These are phyloP conservation scores for Latheticus oryzae DNA, from an alignment of 2,888 invertebrate species.

Conservation along the genomic window DNA sequence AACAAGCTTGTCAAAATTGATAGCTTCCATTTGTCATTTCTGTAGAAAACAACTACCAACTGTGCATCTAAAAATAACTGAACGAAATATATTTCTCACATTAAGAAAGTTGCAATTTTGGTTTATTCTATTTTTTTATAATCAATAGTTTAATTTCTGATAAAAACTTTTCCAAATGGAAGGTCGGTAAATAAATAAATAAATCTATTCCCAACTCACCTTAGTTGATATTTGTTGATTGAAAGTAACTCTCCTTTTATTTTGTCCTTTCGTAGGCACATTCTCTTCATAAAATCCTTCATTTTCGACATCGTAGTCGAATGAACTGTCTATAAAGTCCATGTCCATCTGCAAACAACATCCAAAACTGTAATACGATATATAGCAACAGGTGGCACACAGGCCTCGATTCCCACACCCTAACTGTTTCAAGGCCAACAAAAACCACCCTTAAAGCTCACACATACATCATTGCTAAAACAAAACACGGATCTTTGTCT, in stretches of 20 bases:
- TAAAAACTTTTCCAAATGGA: neutral
- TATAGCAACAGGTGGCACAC: constrained; percentile 40
- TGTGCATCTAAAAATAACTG: no score
- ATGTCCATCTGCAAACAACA: constrained; percentile 72
- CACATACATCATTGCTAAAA: constrained; percentile 7
- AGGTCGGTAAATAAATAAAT: constrained; percentile 5
- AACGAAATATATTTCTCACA: no score
- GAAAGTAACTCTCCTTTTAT: constrained; percentile 61
- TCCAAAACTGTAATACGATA: constrained; percentile 32
- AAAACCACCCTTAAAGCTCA: neutral
- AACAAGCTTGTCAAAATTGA: no score
- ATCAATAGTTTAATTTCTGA: no score
- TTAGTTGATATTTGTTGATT: constrained; percentile 58
- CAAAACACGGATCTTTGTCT: constrained; percentile 14
- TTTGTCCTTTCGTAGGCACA: constrained; percentile 68
- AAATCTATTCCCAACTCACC: constrained; percentile 52
- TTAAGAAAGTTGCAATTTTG: no score
- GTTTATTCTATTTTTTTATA: no score
- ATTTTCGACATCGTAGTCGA: constrained; percentile 78
- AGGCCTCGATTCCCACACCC: constrained; percentile 36
- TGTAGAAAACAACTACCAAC: no score
- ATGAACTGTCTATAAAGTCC: constrained; percentile 69
- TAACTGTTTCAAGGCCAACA: constrained; percentile 8
- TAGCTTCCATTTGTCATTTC: no score
- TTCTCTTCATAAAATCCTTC: constrained; percentile 78